phyloP scores from a whole-genome alignment of 2,797 vertebrate species.

The Enteromius afrohamiltoni region DNA sequence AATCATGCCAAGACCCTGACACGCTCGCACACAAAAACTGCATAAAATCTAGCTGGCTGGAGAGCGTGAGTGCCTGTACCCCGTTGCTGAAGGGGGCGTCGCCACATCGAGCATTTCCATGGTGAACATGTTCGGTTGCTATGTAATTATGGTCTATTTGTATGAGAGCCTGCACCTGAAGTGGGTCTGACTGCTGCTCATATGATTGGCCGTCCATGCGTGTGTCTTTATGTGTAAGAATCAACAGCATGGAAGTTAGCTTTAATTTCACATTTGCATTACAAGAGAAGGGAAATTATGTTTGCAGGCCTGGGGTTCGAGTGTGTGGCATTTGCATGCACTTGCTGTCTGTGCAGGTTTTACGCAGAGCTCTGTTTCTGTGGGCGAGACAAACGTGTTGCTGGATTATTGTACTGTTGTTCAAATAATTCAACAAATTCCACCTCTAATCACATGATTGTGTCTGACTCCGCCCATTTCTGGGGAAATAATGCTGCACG shows the following conservation, averaged over 20 bases:
- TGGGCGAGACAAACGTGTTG: neutral
- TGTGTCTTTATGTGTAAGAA: constrained; percentile 51
- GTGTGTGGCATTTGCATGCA: neutral
- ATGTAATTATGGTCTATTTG: constrained; percentile 67
- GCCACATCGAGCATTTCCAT: constrained; percentile 56
- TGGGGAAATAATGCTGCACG: neutral
- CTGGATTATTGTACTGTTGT: constrained; percentile 8
- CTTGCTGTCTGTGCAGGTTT: neutral
- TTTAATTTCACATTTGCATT: constrained; percentile 38
- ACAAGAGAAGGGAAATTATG: constrained; percentile 35
- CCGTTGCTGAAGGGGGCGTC: constrained; percentile 58
- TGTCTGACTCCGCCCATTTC: neutral
- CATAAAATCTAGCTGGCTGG: constrained; percentile 48
- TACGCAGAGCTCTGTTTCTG: neutral
- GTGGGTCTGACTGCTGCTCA: constrained; percentile 58
- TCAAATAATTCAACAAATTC: constrained; percentile 9
- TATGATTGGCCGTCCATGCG: constrained; percentile 44
- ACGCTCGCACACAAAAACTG: constrained; percentile 27
- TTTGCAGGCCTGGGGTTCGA: neutral
- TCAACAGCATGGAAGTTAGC: constrained; percentile 39
- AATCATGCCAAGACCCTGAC: constrained; percentile 24
- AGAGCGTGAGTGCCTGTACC: constrained; percentile 37
- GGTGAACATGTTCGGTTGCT: constrained; percentile 63
- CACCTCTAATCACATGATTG: constrained; percentile 14
- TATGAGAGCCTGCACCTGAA: constrained; percentile 63